A percentile compares a stretch with the other conserved stretches of the same genome.
Conservation (phyloP, 92 coral and sea anemone species). For the Meandrina meandrites region DNA sequence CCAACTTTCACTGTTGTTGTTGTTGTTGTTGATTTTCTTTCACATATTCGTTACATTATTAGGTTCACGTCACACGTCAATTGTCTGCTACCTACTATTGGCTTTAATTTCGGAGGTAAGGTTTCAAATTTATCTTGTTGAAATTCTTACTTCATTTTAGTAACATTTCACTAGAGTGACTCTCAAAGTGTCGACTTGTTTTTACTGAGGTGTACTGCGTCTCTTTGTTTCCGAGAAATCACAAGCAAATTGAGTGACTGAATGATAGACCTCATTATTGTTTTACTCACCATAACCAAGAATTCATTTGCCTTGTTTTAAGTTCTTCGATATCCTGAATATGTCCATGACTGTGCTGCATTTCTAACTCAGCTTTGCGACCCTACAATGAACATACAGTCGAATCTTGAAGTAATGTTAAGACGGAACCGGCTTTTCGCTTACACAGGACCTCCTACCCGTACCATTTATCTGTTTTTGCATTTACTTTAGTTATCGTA, state of each 20-base stretch:
- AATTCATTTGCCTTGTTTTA: slow-evolving; percentile 58
- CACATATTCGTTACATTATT: background rate
- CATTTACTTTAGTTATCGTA: background rate
- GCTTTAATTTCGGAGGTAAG: background rate
- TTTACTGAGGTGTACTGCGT: background rate
- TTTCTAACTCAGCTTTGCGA: slow-evolving; percentile 81
- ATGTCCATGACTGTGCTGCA: slow-evolving; percentile 91
- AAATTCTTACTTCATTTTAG: background rate
- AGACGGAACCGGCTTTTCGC: too few species aligned
- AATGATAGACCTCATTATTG: background rate
- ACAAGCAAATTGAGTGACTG: background rate
- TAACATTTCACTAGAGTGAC: background rate
- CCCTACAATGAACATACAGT: slow-evolving; percentile 54
- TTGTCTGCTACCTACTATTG: background rate
- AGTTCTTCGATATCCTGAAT: slow-evolving; percentile 73
- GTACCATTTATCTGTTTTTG: background rate
- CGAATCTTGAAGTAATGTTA: too few species aligned
- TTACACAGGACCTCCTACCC: too few species aligned
- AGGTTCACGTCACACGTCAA: background rate
- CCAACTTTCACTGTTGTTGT: too few species aligned
- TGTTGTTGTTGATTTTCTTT: background rate
- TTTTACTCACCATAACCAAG: slow-evolving; percentile 81
- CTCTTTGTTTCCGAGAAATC: background rate
- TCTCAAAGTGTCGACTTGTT: background rate
- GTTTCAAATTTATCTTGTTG: background rate